Evolutionary conservation across 2,888 invertebrate species (phyloP).

Genomic region (Phasia obesa): DNA sequence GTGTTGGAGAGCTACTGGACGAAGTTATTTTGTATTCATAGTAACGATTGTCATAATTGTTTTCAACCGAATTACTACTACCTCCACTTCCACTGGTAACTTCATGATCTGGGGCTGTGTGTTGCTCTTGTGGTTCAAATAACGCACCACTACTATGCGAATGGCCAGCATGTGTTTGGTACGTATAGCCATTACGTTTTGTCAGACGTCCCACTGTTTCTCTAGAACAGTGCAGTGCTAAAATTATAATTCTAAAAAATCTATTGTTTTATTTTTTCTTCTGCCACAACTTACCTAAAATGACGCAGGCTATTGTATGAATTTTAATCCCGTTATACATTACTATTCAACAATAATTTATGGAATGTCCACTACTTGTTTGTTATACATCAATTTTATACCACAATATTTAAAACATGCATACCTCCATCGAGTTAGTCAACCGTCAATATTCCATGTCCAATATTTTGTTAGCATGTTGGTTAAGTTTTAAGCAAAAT

Average conservation of each 20-base stretch:
- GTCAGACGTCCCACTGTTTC: constrained; percentile 75
- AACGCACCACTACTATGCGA: constrained; percentile 63
- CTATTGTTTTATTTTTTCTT: background rate
- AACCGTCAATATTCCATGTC: constrained; percentile 62
- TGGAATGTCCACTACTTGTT: constrained; percentile 69
- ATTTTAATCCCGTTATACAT: constrained; percentile 69
- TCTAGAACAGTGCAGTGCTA: constrained; percentile 69
- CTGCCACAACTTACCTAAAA: constrained; percentile 66
- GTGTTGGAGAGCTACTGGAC: constrained; percentile 18
- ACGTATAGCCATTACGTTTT: constrained; percentile 78
- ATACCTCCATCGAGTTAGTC: constrained; percentile 60
- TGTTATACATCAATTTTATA: constrained; percentile 71
- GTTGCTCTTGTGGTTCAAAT: constrained; percentile 62
- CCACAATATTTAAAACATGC: constrained; percentile 47
- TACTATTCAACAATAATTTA: constrained; percentile 69
- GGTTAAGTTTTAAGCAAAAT: constrained; percentile 35
- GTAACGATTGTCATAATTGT: constrained; percentile 66
- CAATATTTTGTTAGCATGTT: constrained; percentile 69
- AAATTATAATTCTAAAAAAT: constrained; percentile 2
- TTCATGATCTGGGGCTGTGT: constrained; percentile 71
- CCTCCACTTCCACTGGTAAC: constrained; percentile 49
- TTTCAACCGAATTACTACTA: constrained; percentile 44
- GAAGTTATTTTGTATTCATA: constrained; percentile 69
- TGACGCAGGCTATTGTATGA: constrained; percentile 62
- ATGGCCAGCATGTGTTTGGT: constrained; percentile 71